These are phyloP conservation scores for Rugalucina vietnamica DNA, from an alignment of 2,888 invertebrate species.

Conservation along the genomic window DNA sequence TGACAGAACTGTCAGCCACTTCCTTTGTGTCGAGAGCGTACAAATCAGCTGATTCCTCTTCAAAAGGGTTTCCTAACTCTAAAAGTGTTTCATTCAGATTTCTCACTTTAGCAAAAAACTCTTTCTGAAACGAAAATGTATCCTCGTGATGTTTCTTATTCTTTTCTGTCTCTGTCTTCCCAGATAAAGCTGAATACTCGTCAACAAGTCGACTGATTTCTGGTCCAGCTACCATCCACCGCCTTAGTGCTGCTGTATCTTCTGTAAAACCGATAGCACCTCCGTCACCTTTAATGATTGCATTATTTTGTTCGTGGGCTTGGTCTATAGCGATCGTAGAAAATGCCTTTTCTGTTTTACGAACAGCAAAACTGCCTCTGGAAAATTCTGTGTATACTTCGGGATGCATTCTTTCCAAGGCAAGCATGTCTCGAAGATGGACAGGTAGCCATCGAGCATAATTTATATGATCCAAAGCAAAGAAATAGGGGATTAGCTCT, in stretches of 20 bases:
- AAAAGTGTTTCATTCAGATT: not conserved
- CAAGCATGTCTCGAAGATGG: conserved; percentile 63
- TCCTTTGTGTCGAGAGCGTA: not conserved
- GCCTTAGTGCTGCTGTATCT: not conserved
- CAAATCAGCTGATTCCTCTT: not conserved
- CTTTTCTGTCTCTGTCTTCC: not conserved
- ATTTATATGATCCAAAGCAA: not conserved
- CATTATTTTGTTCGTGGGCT: conserved; percentile 71
- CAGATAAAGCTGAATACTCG: not conserved
- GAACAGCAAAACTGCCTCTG: conserved; percentile 58
- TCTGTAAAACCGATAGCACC: conserved; percentile 64
- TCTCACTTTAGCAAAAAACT: not conserved
- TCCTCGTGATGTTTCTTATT: not conserved
- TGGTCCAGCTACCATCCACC: not conserved
- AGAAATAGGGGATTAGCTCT: not conserved
- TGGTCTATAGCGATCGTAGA: conserved; percentile 65
- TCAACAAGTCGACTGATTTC: not conserved
- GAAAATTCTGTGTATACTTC: conserved; percentile 54
- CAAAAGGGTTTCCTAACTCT: not conserved
- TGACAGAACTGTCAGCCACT: not conserved
- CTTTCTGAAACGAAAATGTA: not conserved
- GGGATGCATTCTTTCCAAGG: conserved; percentile 53
- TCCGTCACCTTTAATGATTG: conserved; percentile 67
- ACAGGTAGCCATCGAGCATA: conserved; percentile 70
- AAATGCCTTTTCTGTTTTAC: conserved; percentile 56